Evolutionary conservation across 2,113 vertebrate species (phyloP).

Genomic region (Ptilorrhoa leucosticta): DNA sequence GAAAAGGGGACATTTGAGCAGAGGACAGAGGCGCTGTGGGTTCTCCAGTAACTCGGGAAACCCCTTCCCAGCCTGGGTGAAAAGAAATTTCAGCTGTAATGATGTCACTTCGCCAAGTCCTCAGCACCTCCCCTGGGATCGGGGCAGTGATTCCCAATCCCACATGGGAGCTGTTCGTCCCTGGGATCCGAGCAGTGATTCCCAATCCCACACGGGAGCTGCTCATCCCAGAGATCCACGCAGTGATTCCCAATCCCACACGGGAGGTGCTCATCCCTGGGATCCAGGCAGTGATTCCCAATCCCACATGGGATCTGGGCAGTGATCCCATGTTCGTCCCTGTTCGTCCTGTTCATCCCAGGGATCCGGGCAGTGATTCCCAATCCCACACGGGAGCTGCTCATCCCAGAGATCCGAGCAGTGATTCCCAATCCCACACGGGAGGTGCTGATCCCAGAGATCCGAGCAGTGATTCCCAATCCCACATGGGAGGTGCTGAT

Average conservation of each 20-base stretch:
- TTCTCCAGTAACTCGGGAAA: fast-evolving
- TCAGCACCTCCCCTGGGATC: neutral
- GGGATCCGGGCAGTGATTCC: neutral
- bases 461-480: neutral
- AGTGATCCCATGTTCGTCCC: too few relatives aligned
- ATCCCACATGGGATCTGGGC: neutral
- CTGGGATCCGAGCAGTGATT: too few relatives aligned
- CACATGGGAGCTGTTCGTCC: too few relatives aligned
- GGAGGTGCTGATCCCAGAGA: too few relatives aligned
- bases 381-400: too few relatives aligned
- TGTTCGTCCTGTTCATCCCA: too few relatives aligned
- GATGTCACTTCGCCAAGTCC: neutral
- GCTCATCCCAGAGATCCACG: too few relatives aligned
- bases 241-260: too few relatives aligned
- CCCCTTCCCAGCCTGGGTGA: neutral
- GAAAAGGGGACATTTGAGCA: neutral
- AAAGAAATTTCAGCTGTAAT: neutral
- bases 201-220: too few relatives aligned
- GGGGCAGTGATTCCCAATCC: neutral
- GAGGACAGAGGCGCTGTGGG: neutral
- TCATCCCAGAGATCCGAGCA: neutral
- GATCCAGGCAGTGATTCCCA: neutral
- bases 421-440: neutral
- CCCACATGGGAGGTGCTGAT: too few relatives aligned
- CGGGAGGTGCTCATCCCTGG: too few relatives aligned